phyloP scores from a whole-genome alignment of 2,797 vertebrate species.

The Etheostoma nigrum region DNA sequence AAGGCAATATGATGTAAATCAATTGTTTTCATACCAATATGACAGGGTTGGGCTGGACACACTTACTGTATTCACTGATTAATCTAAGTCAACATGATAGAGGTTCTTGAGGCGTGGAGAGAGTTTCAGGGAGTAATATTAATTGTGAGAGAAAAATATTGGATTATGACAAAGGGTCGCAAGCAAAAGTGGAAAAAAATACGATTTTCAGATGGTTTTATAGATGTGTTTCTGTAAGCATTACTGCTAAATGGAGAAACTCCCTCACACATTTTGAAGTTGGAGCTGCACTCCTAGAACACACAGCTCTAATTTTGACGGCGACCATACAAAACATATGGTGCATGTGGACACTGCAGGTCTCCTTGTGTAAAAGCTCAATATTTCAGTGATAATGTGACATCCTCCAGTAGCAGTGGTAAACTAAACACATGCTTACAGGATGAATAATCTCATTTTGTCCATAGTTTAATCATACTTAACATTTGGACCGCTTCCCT shows the following conservation, averaged over 20 bases:
- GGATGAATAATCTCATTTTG: constrained; percentile 40
- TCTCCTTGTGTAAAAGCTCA: neutral
- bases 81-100: neutral
- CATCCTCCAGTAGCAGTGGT: constrained; percentile 24
- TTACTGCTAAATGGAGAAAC: neutral
- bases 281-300: neutral
- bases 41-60: neutral
- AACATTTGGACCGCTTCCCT: constrained; percentile 5
- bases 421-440: constrained; percentile 23
- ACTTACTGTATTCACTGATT: neutral
- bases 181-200: neutral
- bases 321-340: constrained; percentile 7
- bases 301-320: constrained; percentile 15
- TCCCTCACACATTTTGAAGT: neutral
- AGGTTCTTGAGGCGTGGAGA: neutral
- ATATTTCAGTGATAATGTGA: constrained; percentile 14
- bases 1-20: neutral
- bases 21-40: neutral
- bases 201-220: neutral
- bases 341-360: neutral
- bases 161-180: neutral
- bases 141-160: neutral
- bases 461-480: constrained; percentile 38
- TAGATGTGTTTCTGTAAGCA: constrained; percentile 1
- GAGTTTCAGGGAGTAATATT: neutral